Evolutionary conservation across 2,888 invertebrate genomes (phyloP).

Genomic region (Altica lythri): DNA sequence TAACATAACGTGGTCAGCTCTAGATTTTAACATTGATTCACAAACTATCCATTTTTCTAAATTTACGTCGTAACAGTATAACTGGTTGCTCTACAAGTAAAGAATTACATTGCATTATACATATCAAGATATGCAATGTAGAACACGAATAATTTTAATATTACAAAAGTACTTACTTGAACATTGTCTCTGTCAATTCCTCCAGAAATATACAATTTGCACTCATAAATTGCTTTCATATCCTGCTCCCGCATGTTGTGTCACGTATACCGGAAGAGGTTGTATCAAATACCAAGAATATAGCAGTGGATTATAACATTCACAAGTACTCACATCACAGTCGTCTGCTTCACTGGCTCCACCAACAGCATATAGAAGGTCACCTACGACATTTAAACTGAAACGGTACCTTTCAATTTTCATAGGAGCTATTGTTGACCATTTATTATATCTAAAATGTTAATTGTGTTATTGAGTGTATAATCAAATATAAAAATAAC

Average conservation of each 20-base stretch:
- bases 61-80: slow-evolving; percentile 61
- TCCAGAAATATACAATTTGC: slow-evolving; percentile 58
- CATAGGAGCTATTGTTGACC: slow-evolving; percentile 72
- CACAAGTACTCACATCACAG: slow-evolving; percentile 60
- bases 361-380: slow-evolving; percentile 66
- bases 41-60: slow-evolving; percentile 62
- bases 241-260: slow-evolving; percentile 64
- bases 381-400: slow-evolving; percentile 64
- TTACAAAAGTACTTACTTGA: slow-evolving; percentile 18
- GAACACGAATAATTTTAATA: slow-evolving; percentile 41
- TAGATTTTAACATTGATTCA: slow-evolving; percentile 63
- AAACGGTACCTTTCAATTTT: slow-evolving; percentile 69
- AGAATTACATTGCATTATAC: too few species aligned
- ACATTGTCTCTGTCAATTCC: slow-evolving; percentile 63
- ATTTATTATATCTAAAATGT: slow-evolving; percentile 61
- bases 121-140: background rate
- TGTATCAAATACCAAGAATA: slow-evolving; percentile 66
- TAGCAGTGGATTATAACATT: slow-evolving; percentile 63
- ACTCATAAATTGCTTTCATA: slow-evolving; percentile 54
- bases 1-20: slow-evolving; percentile 70
- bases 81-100: slow-evolving; percentile 32
- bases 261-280: slow-evolving; percentile 62
- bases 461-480: too few species aligned
- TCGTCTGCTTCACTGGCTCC: slow-evolving; percentile 66
- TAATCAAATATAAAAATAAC: too few species aligned